Evolutionary conservation across 2,113 vertebrate genomes (phyloP).

Genomic region (Laticauda laticaudata): DNA sequence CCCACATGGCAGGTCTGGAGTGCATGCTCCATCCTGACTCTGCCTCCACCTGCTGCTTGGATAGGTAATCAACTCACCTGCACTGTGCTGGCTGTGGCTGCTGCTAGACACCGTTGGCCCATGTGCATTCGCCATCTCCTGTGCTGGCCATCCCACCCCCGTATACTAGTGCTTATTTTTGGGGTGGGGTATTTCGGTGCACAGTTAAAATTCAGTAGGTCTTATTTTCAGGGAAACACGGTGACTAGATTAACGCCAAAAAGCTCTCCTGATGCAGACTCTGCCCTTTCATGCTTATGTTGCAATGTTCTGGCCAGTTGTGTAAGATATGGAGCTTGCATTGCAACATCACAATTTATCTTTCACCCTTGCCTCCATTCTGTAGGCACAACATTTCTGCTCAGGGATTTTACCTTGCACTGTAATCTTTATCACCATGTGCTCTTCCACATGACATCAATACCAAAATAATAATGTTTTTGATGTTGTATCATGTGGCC

Average conservation of each 20-base stretch:
- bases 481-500: background rate
- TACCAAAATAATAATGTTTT: background rate
- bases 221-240: too few species aligned
- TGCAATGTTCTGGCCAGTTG: background rate
- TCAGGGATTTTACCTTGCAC: background rate
- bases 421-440: background rate
- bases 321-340: background rate
- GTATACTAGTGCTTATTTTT: too few species aligned
- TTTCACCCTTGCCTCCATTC: background rate
- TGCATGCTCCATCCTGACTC: too few species aligned
- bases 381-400: background rate
- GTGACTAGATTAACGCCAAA: background rate
- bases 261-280: background rate
- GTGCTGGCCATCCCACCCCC: background rate
- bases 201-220: too few species aligned
- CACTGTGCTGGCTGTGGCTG: accelerated
- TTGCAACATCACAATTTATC: background rate
- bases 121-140: background rate
- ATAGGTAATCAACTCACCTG: too few species aligned
- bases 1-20: too few species aligned
- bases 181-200: too few species aligned
- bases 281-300: background rate
- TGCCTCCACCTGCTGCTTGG: too few species aligned
- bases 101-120: too few species aligned
- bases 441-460: background rate